phyloP scores from a whole-genome alignment of 2,797 vertebrate species.

The Semotilus atromaculatus region DNA sequence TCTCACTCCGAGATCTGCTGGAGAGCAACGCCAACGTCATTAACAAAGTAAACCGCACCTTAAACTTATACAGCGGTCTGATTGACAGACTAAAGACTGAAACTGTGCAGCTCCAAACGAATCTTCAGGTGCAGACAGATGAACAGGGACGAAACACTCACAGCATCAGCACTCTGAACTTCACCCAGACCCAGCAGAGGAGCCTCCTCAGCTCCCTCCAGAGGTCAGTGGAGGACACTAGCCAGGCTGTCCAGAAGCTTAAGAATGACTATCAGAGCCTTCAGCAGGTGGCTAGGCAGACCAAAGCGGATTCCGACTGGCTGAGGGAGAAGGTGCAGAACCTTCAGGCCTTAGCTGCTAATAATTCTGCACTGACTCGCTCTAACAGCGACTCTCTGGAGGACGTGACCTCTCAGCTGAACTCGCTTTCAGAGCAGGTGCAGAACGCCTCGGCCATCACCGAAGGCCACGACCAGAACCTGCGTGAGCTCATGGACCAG shows the following conservation, averaged over 20 bases:
- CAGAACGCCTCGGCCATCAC: conserved; percentile 87
- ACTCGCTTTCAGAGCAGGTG: conserved; percentile 86
- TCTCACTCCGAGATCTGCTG: conserved; percentile 87
- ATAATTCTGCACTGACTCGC: conserved; percentile 89
- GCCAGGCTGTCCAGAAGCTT: conserved; percentile 90
- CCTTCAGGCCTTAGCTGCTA: conserved; percentile 88
- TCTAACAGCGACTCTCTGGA: conserved; percentile 92
- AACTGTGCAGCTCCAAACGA: conserved; percentile 87
- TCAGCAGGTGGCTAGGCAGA: conserved; percentile 90
- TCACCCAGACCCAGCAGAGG: conserved; percentile 92
- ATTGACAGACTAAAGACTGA: conserved; percentile 89
- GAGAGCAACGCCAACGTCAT: conserved; percentile 90
- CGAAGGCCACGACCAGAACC: conserved; percentile 78
- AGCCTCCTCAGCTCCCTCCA: conserved; percentile 86
- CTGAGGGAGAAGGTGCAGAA: conserved; percentile 93
- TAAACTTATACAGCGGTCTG: conserved; percentile 85
- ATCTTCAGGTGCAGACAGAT: conserved; percentile 87
- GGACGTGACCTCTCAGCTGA: conserved; percentile 89
- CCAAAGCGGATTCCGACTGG: conserved; percentile 88
- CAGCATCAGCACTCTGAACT: conserved; percentile 88
- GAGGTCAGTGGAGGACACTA: conserved; percentile 90
- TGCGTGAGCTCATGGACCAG: conserved; percentile 85
- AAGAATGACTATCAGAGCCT: conserved; percentile 93
- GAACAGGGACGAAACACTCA: conserved; percentile 84
- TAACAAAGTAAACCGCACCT: conserved; percentile 88